Conservation (phyloP, 2,888 invertebrate species). For the Meiosimyza decipiens region DNA sequence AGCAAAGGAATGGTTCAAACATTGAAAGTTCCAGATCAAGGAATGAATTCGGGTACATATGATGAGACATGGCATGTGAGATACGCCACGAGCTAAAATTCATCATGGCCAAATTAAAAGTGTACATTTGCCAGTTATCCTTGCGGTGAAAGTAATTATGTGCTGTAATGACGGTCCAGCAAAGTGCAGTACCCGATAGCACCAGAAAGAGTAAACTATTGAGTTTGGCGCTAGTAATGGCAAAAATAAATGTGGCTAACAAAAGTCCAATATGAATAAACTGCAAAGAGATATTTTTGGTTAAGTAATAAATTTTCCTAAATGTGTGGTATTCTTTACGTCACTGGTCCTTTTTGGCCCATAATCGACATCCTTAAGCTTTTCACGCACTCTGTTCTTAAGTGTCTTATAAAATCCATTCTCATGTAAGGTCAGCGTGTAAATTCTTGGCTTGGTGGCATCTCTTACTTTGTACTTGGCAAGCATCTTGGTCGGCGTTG, state of each 20-base stretch:
- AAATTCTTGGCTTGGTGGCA: constrained; percentile 73
- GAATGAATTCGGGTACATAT: constrained; percentile 80
- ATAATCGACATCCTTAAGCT: constrained; percentile 70
- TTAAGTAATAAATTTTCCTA: neutral
- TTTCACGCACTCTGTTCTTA: constrained; percentile 71
- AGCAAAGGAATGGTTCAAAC: constrained; percentile 76
- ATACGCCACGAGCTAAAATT: constrained; percentile 77
- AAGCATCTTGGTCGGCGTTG: constrained; percentile 71
- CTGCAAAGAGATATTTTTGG: constrained; percentile 43
- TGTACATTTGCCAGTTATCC: constrained; percentile 83
- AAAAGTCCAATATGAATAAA: constrained; percentile 65
- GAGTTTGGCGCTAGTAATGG: constrained; percentile 62
- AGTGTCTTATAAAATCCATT: constrained; percentile 81
- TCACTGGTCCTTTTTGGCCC: constrained; percentile 57
- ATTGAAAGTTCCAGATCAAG: constrained; percentile 79
- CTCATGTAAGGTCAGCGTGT: constrained; percentile 78
- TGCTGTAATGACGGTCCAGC: constrained; percentile 72
- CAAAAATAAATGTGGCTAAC: constrained; percentile 59
- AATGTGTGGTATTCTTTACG: constrained; percentile 49
- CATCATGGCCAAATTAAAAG: constrained; percentile 77
- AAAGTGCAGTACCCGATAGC: constrained; percentile 71
- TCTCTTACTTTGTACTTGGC: constrained; percentile 75
- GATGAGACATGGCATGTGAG: constrained; percentile 82
- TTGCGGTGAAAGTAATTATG: constrained; percentile 84
- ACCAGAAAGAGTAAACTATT: constrained; percentile 56